Conservation (phyloP, 2,113 vertebrate species). For the Pelmatolapia mariae region DNA sequence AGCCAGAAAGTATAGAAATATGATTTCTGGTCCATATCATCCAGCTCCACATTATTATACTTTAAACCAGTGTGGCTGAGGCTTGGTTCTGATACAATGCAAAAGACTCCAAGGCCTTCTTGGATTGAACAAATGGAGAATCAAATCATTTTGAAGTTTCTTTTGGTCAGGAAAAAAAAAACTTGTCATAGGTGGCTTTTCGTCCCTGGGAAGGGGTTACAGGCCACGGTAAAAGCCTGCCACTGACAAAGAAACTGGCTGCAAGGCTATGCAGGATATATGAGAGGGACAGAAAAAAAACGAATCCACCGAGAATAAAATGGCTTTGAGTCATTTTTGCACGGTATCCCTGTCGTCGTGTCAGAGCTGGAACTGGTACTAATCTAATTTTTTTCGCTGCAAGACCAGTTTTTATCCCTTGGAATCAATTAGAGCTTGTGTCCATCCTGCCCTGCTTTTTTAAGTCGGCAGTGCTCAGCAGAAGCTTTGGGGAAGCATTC, state of each 20-base stretch:
- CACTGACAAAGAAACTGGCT: background rate
- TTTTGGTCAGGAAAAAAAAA: background rate
- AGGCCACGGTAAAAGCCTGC: slow-evolving; percentile 6
- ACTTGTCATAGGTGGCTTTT: slow-evolving; percentile 11
- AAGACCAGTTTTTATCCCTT: slow-evolving; percentile 28
- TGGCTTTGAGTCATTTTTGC: background rate
- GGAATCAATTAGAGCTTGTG: slow-evolving; percentile 29
- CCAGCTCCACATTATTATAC: background rate
- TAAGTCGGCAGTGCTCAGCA: background rate
- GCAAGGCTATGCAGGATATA: background rate
- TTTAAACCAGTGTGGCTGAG: background rate
- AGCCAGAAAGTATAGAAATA: background rate
- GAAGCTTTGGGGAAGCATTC: background rate
- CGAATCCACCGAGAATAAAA: background rate
- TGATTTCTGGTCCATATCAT: background rate
- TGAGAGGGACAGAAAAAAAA: background rate
- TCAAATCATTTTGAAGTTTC: background rate
- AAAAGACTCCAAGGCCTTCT: background rate
- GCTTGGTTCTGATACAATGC: background rate
- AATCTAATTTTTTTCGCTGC: slow-evolving; percentile 3
- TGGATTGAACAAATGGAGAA: background rate
- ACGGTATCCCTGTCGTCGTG: background rate
- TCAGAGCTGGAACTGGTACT: slow-evolving; percentile 15
- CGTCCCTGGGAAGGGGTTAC: slow-evolving; percentile 4
- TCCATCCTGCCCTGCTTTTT: background rate